Conservation (phyloP, 2,113 vertebrate species). For the Tichodroma muraria region DNA sequence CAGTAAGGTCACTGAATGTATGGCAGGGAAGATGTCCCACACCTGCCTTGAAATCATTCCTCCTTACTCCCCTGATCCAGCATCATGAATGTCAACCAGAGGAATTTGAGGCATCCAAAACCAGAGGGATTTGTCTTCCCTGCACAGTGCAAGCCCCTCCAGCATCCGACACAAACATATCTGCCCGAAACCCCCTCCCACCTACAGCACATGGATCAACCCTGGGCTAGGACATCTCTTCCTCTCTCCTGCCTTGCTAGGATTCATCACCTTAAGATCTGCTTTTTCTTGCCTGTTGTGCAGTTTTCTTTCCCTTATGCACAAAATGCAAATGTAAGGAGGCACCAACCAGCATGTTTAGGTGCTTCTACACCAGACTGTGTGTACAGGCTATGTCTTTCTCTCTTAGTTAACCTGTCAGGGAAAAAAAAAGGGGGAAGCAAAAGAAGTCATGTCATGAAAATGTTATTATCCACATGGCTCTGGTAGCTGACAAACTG, state of each 20-base stretch:
- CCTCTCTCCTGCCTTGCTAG: neutral
- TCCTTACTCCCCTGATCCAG: neutral
- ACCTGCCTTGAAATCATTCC: neutral
- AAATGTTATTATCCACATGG: neutral
- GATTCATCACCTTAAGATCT: neutral
- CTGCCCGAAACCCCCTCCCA: accelerated
- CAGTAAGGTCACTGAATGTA: neutral
- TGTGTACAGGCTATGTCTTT: neutral
- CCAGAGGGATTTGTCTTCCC: neutral
- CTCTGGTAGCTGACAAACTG: neutral
- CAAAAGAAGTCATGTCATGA: neutral
- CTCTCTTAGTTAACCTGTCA: neutral
- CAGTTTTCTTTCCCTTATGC: neutral
- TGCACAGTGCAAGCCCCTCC: neutral
- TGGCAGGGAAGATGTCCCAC: neutral
- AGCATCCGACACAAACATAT: accelerated
- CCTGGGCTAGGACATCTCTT: neutral
- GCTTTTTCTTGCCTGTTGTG: neutral
- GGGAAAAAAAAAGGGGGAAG: neutral
- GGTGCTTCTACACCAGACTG: neutral
- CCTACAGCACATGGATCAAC: neutral
- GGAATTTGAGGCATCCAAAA: neutral
- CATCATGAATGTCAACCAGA: neutral
- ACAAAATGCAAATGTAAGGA: neutral
- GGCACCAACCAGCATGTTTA: neutral